Base-by-base conservation (phyloP, 2,888 invertebrate genomes). In the Lepas anatifera region DNA sequence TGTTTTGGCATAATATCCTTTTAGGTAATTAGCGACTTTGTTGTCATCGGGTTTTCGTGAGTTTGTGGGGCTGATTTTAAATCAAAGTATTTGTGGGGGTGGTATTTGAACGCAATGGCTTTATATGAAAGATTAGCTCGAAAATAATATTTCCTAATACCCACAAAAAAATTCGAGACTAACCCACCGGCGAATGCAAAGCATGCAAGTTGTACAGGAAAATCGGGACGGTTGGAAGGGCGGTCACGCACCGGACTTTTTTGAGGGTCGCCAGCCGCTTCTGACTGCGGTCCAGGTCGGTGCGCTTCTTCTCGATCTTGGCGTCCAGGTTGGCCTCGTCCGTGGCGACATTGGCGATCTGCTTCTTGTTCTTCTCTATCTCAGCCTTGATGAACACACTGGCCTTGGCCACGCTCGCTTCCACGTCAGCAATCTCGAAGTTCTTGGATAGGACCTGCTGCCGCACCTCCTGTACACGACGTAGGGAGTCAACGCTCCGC, bases 251-350 rank as follows among this genome's bases (percentile, higher is more conserved):
- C 89, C 95, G 88, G 73, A 97, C 95, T 85, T 93, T 95, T 81
- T 95, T 92, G 75, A 99, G 83, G 0, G 97, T 94, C 77, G 92
- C 90, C 67, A 98, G 83, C 46, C 99, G 84, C 80, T 97, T 97
- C 79, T 93, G 92, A 74, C 94, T 94, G 69, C 99, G 84, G 76
- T 94, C 92, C 74, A 97, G 83, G 78, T 99, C 99, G 0, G 88
- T 87, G 74, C 87, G 86, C 74, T 94, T 88, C 71, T 97, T 87
- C 78, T 96, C 95, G 71, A 98, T 88, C 83, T 97, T 96, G 16
- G 89, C 86, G 77, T 94, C 95, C 3, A 98, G 83, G 73, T 88
- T 93, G 41, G 90, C 88, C 79, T 95, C 93, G 76, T 93, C 95
- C 13, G 89, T 88, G 35, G 92, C 88, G 8, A 95, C 89, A 79